Evolutionary conservation across 2,113 vertebrate species (phyloP).

Genomic region (Cranoglanis bouderius): DNA sequence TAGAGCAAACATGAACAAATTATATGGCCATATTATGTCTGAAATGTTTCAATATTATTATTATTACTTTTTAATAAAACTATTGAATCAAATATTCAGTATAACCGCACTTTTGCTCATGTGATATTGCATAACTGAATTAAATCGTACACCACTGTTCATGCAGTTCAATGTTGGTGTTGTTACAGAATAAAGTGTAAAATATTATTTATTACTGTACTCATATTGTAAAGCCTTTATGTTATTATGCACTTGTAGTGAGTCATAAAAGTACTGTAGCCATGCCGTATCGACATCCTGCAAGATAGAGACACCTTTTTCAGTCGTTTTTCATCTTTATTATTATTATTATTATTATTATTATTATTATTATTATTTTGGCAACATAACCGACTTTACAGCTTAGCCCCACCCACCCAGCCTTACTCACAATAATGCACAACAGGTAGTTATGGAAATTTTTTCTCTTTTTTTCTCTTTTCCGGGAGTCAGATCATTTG

Average conservation of each 20-base stretch:
- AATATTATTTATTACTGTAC: neutral
- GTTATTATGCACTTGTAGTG: neutral
- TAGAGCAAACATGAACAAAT: too few species aligned
- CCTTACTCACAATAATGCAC: neutral
- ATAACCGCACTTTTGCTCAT: too few species aligned
- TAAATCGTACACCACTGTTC: neutral
- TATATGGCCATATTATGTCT: too few species aligned
- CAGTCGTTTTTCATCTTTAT: neutral
- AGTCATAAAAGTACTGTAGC: neutral
- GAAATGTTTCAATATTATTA: too few species aligned
- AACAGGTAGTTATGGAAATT: neutral
- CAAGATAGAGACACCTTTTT: neutral
- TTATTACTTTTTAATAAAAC: neutral
- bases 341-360: too few species aligned
- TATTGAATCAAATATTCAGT: neutral
- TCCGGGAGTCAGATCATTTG: neutral
- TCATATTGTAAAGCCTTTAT: neutral
- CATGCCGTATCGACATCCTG: neutral
- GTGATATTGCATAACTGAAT: neutral
- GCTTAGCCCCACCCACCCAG: neutral
- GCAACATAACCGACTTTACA: neutral
- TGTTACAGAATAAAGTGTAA: too few species aligned
- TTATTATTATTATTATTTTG: too few species aligned
- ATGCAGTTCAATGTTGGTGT: neutral
- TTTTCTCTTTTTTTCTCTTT: neutral